A percentile compares a stretch with the other conserved stretches of the same genome.
Conservation (phyloP, 1,140 invertebrate genomes). For the Rhagoletis pomonella region DNA sequence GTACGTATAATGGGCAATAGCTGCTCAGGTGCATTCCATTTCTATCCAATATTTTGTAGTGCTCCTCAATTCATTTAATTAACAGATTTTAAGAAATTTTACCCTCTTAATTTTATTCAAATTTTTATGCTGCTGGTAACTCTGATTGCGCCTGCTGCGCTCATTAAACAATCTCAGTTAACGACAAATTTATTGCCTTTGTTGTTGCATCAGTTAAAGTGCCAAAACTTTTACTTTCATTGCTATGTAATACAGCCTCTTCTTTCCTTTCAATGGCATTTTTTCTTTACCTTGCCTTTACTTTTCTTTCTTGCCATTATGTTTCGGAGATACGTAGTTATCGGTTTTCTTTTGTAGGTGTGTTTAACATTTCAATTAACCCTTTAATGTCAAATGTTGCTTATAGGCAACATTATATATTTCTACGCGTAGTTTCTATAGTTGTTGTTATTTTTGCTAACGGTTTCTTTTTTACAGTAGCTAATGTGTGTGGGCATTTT, state of each 20-base stretch:
- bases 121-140: neutral
- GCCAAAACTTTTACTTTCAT: constrained; percentile 52
- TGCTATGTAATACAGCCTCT: constrained; percentile 58
- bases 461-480: too few relatives aligned
- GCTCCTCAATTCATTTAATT: too few relatives aligned
- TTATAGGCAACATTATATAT: too few relatives aligned
- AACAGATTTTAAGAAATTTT: too few relatives aligned
- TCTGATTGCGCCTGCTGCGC: neutral
- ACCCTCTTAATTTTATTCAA: too few relatives aligned
- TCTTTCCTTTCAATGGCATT: constrained; percentile 48
- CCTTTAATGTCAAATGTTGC: too few relatives aligned
- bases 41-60: too few relatives aligned
- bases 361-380: constrained; percentile 28
- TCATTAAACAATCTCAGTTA: neutral
- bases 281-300: neutral
- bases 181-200: neutral
- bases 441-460: too few relatives aligned
- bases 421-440: too few relatives aligned
- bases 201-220: constrained; percentile 46
- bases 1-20: too few relatives aligned
- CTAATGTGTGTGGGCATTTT: too few relatives aligned
- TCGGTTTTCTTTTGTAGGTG: neutral
- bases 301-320: neutral
- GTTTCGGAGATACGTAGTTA: neutral
- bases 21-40: too few relatives aligned